Evolutionary conservation across 2,888 invertebrate species (phyloP).

Genomic region (Dimorphilus gyrociliatus): DNA sequence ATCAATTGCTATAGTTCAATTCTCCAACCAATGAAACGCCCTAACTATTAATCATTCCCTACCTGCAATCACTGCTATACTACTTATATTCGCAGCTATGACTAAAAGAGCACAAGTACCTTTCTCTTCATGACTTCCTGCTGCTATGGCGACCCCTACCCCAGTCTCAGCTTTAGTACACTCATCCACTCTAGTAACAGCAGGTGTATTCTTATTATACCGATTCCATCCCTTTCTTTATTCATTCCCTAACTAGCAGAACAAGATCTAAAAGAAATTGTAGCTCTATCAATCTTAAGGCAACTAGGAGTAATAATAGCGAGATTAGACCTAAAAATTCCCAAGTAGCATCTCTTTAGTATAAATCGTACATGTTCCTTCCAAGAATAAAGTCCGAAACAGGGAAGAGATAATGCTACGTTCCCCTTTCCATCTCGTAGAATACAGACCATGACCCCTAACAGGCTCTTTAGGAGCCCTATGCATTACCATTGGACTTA

Average conservation of each 20-base stretch:
- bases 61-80: conserved; percentile 38
- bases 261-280: conserved; percentile 55
- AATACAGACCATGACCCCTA: conserved; percentile 19
- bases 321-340: conserved; percentile 45
- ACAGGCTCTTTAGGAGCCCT: conserved; percentile 14
- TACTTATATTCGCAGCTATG: conserved; percentile 44
- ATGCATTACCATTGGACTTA: conserved; percentile 13
- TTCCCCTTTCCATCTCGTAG: conserved; percentile 16
- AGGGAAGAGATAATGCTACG: conserved; percentile 9
- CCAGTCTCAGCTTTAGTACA: conserved; percentile 60
- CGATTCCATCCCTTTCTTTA: conserved; percentile 46
- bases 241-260: conserved; percentile 43
- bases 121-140: conserved; percentile 58
- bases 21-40: no score
- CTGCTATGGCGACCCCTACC: conserved; percentile 59
- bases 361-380: conserved; percentile 11
- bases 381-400: conserved; percentile 9
- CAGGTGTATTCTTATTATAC: conserved; percentile 56
- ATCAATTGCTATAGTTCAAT: no score
- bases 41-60: conserved; percentile 43
- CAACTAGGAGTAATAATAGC: conserved; percentile 58
- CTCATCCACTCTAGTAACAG: conserved; percentile 61
- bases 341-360: conserved; percentile 12
- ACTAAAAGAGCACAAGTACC: conserved; percentile 66
- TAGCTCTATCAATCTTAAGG: conserved; percentile 58